phyloP scores from a whole-genome alignment of 2,113 vertebrate genomes.

The Tonatia bakeri region DNA sequence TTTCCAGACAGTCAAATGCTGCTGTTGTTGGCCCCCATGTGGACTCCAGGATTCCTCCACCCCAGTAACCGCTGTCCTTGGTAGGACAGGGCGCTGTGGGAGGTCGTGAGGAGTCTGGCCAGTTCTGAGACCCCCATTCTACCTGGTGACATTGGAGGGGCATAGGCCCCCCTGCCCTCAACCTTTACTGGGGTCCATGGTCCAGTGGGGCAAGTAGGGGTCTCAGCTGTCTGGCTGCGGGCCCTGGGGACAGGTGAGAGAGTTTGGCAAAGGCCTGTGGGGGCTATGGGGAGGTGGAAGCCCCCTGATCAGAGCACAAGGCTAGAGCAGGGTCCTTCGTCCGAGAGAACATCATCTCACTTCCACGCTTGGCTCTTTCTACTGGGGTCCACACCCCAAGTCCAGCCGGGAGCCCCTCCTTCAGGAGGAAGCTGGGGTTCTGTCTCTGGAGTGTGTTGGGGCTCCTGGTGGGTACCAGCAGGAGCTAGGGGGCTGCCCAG shows the following conservation, averaged over 20 bases:
- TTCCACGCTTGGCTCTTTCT: not conserved
- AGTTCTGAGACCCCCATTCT: not conserved
- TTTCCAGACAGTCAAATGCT: slow-evolving; percentile 31
- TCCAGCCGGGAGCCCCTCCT: not conserved
- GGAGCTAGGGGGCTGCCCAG: not conserved
- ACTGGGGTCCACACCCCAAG: not conserved
- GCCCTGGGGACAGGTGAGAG: not conserved
- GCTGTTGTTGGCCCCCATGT: not conserved
- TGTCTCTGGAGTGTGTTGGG: accelerated
- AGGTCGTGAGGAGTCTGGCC: not conserved
- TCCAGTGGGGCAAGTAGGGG: not conserved
- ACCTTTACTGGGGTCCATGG: not conserved
- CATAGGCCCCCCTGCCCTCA: not conserved
- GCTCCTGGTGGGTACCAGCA: not conserved
- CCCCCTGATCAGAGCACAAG: not conserved
- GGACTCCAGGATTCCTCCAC: not conserved
- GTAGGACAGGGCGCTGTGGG: not conserved
- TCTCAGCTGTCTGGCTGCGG: not conserved
- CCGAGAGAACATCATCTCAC: not conserved
- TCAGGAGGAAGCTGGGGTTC: not conserved
- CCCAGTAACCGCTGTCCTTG: not conserved
- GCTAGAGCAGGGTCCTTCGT: not conserved
- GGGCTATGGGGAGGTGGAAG: not conserved
- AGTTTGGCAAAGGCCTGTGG: not conserved
- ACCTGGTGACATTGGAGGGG: not conserved